Evolutionary conservation across 1,140 invertebrate genomes (phyloP), one percentile per base, ranked within the genome.

Genomic region (Vollenhovia emeryi): DNA sequence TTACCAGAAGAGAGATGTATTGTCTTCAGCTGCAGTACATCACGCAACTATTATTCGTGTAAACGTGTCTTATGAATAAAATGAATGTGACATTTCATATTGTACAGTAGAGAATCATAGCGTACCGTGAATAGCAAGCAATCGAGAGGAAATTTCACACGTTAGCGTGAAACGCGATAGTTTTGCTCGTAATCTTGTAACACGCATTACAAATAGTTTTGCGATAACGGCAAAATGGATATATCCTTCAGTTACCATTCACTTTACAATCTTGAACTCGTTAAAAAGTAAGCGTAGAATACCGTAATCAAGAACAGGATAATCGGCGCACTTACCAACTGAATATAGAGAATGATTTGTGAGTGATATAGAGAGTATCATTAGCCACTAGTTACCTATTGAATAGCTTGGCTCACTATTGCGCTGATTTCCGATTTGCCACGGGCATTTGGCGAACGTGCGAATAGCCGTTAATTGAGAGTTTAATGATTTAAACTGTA

Each of bases 11-110:
- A 76, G 82, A 66, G 73, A 84, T 76, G 69, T 76, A 78, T 78
- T 78, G 43, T 78, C 59, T 59, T 57, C 18, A 64, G 27, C 40
- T 76, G 33, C 18, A 59, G 15, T 60, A 60, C 75, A 36, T 66
- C 30, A 66, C 30, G 75, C 43, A 48, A 66, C n/a, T 45, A 50
- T 78, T 52, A 78, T 6, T 66, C 75, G 43, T 15, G 59, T 66
- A 78, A 78, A 66, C 45, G 33, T 33, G 8, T 36, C 4, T 7
- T 24, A 27, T n/a, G n/a, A 48, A 83, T 75, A 60, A 83, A 83
- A 75, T 75, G 45, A 59, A 59, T 50, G 24, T 75, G 55, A 83
- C 66, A 59, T 83, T 74, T 74, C 30, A 60, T 33, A 76, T 83
- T 83, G 52, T 73, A 40, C 9, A 27, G 1, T 11, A 60, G n/a